Base-by-base conservation (phyloP, 1,140 invertebrate genomes). In the Drosophila ogumai region DNA sequence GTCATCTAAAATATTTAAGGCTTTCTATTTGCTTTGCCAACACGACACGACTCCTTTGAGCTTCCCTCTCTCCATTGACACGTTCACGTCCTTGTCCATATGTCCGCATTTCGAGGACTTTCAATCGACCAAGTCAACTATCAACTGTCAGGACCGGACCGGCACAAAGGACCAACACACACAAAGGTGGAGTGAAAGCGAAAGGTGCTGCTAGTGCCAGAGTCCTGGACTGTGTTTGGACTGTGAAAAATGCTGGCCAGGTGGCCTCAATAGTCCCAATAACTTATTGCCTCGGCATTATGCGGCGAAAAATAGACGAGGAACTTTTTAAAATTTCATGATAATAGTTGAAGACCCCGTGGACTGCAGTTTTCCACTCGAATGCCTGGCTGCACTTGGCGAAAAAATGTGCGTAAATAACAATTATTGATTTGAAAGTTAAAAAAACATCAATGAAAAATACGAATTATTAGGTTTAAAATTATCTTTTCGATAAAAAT, bases 281-380 rank as follows among this genome's bases (percentile, higher is more conserved):
- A 87, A 77, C 49, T 87, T 87, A 88, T 88, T 66, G 79, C 50
- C 65, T 43, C 59, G 71, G 76, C 77, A 88, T 88, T 74, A 87
- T 87, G 75, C 65, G 80, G 76, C 52, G 58, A 56, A 68, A 82
- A 80, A 80, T 78, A 74, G 67, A 71, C 64, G 67, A 64, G 78
- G 56, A 78, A 81, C 73, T 84, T 78, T 84, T 88, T 67, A 88
- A 88, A 88, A 68, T 88, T 88, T 88, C 82, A 88, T 88, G 84
- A 80, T 80, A 88, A 88, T 88, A 60, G 78, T 52, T 36, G 38
- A 47, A 49, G 63, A 63, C 50, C 31, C 7, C 34, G 47, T 38
- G 41, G 31, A 77, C 74, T 76, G 74, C 74, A 76, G 61, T 76
- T 76, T 40, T 52, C 41, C 36, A 28, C 55, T 54, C 12, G 40